These are phyloP conservation scores for Microplitis manilae DNA, from an alignment of 2,888 invertebrate species.

Conservation along the genomic window DNA sequence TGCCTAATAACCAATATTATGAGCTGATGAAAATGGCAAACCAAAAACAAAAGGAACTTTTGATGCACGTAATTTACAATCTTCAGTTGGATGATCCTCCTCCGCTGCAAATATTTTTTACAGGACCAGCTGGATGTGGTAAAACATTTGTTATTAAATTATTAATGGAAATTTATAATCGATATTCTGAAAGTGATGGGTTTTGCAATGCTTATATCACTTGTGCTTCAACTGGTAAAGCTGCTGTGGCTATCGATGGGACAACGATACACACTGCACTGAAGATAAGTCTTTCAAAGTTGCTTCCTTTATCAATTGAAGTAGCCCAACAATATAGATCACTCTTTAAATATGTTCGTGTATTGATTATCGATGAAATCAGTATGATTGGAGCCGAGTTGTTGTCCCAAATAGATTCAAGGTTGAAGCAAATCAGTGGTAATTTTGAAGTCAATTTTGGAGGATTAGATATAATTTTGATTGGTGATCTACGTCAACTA, in stretches of 20 bases:
- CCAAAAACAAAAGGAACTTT: conserved; percentile 48
- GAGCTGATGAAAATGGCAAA: conserved; percentile 51
- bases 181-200: conserved; percentile 61
- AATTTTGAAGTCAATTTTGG: conserved; percentile 58
- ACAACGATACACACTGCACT: conserved; percentile 56
- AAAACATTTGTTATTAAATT: conserved; percentile 65
- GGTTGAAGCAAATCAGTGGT: conserved; percentile 64
- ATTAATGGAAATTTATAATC: conserved; percentile 68
- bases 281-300: conserved; percentile 51
- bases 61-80: conserved; percentile 34
- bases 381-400: conserved; percentile 57
- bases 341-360: conserved; percentile 58
- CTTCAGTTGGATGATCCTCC: background rate
- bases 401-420: conserved; percentile 30
- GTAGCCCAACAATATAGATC: background rate
- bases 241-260: conserved; percentile 57
- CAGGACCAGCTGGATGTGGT: conserved; percentile 59
- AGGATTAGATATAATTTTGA: conserved; percentile 60
- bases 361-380: conserved; percentile 63
- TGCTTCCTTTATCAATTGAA: conserved; percentile 45
- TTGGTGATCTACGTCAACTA: conserved; percentile 63
- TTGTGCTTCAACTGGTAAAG: conserved; percentile 55
- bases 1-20: conserved; percentile 50
- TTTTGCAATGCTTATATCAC: conserved; percentile 65
- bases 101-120: conserved; percentile 50